A percentile compares a stretch with the other conserved stretches of the same genome.
phyloP scores from a whole-genome alignment of 2,888 invertebrate genomes.

The Melipona bicolor region DNA sequence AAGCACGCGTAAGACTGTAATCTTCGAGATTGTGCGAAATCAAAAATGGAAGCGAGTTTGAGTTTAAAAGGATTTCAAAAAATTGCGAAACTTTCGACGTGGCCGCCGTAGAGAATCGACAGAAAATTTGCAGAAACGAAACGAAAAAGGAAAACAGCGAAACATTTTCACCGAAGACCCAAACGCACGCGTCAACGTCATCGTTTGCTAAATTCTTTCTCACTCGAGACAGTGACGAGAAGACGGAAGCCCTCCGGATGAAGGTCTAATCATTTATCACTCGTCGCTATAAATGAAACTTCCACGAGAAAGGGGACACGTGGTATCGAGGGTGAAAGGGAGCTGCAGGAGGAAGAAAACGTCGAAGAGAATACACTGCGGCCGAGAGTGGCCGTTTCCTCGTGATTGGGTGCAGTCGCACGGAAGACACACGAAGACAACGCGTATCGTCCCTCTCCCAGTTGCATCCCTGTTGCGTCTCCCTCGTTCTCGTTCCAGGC shows the following conservation, averaged over 20 bases:
- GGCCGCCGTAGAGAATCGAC: too few species aligned
- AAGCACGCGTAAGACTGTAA: too few species aligned
- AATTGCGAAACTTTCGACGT: too few species aligned
- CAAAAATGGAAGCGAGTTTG: too few species aligned
- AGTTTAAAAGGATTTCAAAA: too few species aligned
- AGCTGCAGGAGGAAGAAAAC: too few species aligned
- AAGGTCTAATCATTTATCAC: not conserved
- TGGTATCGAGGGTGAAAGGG: too few species aligned
- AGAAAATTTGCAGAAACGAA: too few species aligned
- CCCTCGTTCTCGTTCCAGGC: constrained; percentile 43
- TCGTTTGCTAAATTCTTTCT: not conserved
- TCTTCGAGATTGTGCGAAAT: too few species aligned
- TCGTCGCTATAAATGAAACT: not conserved
- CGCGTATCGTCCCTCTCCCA: constrained; percentile 11
- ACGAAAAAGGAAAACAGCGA: too few species aligned
- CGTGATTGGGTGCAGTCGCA: constrained; percentile 15
- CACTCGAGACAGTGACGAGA: not conserved
- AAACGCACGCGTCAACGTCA: not conserved
- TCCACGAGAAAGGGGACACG: not conserved
- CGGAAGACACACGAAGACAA: constrained; percentile 16
- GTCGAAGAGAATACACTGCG: not conserved
- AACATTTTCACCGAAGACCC: not conserved
- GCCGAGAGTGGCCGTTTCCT: not conserved
- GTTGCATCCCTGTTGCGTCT: constrained; percentile 49
- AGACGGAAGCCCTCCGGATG: not conserved